A percentile compares a stretch with the other conserved stretches of the same genome.
These are phyloP conservation scores for Galeopsomyia nigrocyanea DNA, from an alignment of 2,888 invertebrate genomes.

Conservation along the genomic window DNA sequence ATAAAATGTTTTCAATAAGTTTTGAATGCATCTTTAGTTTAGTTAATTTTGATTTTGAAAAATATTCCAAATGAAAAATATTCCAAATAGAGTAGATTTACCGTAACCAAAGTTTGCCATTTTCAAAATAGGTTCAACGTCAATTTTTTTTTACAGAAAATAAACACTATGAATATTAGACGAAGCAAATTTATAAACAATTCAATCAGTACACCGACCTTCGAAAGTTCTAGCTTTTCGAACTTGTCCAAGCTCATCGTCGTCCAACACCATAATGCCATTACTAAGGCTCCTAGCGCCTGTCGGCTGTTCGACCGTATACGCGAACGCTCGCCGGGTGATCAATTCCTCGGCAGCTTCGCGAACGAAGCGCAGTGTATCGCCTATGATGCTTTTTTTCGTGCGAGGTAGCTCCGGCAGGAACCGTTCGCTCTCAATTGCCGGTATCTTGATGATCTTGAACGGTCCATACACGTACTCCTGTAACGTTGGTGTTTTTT, in stretches of 20 bases:
- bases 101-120: too few relatives aligned
- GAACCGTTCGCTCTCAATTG: conserved; percentile 53
- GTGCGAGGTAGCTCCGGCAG: conserved; percentile 59
- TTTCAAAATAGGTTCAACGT: neutral
- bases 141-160: neutral
- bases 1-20: neutral
- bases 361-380: conserved; percentile 60
- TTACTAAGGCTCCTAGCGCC: conserved; percentile 55
- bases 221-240: conserved; percentile 50
- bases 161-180: too few relatives aligned
- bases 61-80: too few relatives aligned
- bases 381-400: conserved; percentile 55
- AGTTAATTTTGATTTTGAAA: too few relatives aligned
- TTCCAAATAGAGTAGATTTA: too few relatives aligned
- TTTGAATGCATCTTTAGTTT: too few relatives aligned
- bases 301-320: conserved; percentile 59
- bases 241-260: conserved; percentile 60
- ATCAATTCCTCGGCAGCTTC: conserved; percentile 62
- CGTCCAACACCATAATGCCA: conserved; percentile 60
- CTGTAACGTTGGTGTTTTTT: conserved; percentile 39
- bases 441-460: conserved; percentile 62
- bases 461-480: conserved; percentile 64
- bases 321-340: conserved; percentile 64
- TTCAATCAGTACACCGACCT: conserved; percentile 1
- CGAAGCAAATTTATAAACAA: too few relatives aligned